Evolutionary conservation across 2,888 invertebrate species (phyloP).

Genomic region (Agonopterix heracliana): DNA sequence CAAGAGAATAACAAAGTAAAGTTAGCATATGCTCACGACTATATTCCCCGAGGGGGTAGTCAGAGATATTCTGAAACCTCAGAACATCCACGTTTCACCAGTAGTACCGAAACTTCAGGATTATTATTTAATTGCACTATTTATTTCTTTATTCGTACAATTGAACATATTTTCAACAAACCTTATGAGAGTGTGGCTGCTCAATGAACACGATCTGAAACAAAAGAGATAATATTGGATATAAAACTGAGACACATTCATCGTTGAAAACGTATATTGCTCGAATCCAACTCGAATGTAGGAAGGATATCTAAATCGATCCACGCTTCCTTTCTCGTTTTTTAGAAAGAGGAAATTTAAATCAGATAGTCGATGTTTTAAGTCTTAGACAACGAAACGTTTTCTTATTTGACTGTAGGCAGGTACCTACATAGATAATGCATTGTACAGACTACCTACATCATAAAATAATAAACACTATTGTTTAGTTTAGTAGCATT

Average conservation of each 20-base stretch:
- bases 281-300: constrained; percentile 11
- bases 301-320: constrained; percentile 8
- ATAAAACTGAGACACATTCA: constrained; percentile 3
- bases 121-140: background rate
- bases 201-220: constrained; percentile 31
- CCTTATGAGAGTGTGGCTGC: constrained; percentile 11
- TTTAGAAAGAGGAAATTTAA: constrained; percentile 9
- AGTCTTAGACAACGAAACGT: too few species aligned
- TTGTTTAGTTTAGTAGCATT: constrained; percentile 4
- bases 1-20: too few species aligned
- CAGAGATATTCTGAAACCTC: too few species aligned
- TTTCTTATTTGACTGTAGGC: too few species aligned
- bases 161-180: constrained; percentile 7
- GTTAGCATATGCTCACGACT: too few species aligned
- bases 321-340: constrained; percentile 12
- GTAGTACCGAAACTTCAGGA: too few species aligned
- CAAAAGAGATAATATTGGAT: constrained; percentile 19
- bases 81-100: too few species aligned
- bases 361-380: constrained; percentile 1
- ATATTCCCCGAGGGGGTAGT: too few species aligned
- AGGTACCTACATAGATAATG: too few species aligned
- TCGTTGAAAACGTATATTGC: constrained; percentile 5
- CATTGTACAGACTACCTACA: too few species aligned
- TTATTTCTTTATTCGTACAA: too few species aligned
- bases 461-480: background rate